Conservation (phyloP, 92 coral and sea anemone species). For the Montipora capitata region DNA sequence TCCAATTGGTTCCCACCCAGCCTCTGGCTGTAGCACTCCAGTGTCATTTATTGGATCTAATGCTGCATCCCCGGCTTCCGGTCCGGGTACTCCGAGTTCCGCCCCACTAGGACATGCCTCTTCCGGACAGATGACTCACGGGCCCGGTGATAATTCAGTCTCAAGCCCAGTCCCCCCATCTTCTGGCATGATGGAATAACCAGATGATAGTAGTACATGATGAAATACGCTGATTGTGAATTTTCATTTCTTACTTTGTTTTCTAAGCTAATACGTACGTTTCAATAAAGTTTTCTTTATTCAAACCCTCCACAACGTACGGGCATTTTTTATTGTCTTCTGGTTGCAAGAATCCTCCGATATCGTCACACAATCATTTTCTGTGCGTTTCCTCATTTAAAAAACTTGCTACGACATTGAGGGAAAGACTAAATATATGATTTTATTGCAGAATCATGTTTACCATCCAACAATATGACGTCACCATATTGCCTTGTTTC, state of each 20-base stretch:
- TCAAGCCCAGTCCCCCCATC: conserved; percentile 48
- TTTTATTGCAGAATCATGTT: no score
- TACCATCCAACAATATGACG: no score
- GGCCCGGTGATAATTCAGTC: conserved; percentile 20
- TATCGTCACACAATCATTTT: no score
- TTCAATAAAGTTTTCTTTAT: no score
- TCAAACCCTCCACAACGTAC: no score
- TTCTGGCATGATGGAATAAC: conserved; percentile 36
- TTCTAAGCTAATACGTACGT: not conserved
- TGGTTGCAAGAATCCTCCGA: no score
- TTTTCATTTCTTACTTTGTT: conserved; percentile 5
- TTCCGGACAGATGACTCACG: conserved; percentile 52
- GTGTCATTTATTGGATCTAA: conserved; percentile 88
- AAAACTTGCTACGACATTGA: no score
- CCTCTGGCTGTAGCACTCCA: conserved; percentile 94
- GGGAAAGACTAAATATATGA: no score
- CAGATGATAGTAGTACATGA: not conserved
- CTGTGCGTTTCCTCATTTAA: no score
- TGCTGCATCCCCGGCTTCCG: conserved; percentile 84
- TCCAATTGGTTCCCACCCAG: conserved; percentile 84
- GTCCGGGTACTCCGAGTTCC: conserved; percentile 85
- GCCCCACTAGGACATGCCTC: conserved; percentile 29
- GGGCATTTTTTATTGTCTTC: no score
- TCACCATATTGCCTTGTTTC: no score
- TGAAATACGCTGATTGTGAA: not conserved